A percentile compares a stretch with the other conserved stretches of the same genome.
Evolutionary conservation across 2,113 vertebrate species (phyloP).

Genomic region (Phalacrocorax pelagicus): DNA sequence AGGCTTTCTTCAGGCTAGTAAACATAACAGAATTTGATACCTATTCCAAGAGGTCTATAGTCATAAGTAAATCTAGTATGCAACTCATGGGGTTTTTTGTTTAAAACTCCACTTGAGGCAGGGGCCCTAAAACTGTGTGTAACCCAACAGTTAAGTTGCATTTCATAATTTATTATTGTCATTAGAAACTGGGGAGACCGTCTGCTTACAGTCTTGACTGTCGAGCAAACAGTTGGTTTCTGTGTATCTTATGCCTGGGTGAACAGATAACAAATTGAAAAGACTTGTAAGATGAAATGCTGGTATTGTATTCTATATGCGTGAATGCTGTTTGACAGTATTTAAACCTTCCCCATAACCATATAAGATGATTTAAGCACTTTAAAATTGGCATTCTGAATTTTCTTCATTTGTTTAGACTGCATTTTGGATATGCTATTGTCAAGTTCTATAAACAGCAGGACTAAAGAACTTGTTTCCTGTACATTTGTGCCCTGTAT

Average conservation of each 20-base stretch:
- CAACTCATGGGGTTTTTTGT: background rate
- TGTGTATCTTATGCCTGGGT: background rate
- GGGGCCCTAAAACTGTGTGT: background rate
- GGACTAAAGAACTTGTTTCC: background rate
- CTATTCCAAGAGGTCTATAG: background rate
- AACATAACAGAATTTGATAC: background rate
- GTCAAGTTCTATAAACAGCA: background rate
- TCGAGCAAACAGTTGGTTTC: background rate
- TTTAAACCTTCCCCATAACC: background rate
- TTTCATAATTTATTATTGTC: background rate
- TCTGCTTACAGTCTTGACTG: background rate
- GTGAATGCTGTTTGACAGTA: background rate
- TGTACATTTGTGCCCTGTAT: background rate
- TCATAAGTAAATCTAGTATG: background rate
- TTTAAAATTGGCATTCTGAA: background rate
- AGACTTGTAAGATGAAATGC: background rate
- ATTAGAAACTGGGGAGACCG: background rate
- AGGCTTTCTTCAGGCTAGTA: background rate
- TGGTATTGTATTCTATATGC: background rate
- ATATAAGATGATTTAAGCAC: background rate
- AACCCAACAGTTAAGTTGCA: background rate
- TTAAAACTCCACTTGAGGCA: background rate
- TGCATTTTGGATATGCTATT: background rate
- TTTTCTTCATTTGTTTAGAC: background rate
- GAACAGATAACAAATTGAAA: background rate